phyloP scores from a whole-genome alignment of 2,113 vertebrate species.

The Poeciliopsis prolifica region DNA sequence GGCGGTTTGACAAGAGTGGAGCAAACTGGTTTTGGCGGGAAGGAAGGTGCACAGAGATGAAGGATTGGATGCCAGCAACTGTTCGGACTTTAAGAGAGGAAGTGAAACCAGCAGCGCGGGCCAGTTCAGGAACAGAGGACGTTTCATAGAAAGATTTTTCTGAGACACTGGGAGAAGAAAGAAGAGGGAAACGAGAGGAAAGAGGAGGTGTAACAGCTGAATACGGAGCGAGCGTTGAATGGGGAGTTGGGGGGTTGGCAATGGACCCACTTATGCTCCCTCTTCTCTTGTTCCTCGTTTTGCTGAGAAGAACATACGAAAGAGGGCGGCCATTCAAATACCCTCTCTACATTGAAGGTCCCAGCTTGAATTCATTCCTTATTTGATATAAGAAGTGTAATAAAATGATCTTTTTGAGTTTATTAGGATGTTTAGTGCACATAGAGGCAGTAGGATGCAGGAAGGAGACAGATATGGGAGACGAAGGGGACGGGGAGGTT shows the following conservation, averaged over 20 bases:
- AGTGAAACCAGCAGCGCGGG: conserved; percentile 29
- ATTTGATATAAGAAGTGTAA: neutral
- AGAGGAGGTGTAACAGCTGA: conserved; percentile 76
- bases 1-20: neutral
- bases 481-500: neutral
- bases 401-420: neutral
- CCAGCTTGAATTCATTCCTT: neutral
- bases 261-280: conserved; percentile 81
- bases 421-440: neutral
- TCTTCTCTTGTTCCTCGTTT: conserved; percentile 32
- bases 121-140: conserved; percentile 26
- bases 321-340: neutral
- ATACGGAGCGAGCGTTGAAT: conserved; percentile 74
- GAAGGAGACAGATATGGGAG: conserved; percentile 45
- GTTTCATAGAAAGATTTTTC: conserved; percentile 30
- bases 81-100: conserved; percentile 40
- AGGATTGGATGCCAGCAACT: conserved; percentile 35
- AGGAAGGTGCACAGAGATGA: conserved; percentile 31
- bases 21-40: conserved; percentile 29
- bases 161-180: neutral
- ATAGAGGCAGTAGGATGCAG: conserved; percentile 38
- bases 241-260: conserved; percentile 68
- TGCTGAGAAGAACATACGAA: conserved; percentile 13
- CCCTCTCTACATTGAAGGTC: conserved; percentile 25
- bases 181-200: conserved; percentile 26